Evolutionary conservation across 2,888 invertebrate species (phyloP), one percentile per base, ranked within the genome.

Genomic region (Galeruca laticollis): DNA sequence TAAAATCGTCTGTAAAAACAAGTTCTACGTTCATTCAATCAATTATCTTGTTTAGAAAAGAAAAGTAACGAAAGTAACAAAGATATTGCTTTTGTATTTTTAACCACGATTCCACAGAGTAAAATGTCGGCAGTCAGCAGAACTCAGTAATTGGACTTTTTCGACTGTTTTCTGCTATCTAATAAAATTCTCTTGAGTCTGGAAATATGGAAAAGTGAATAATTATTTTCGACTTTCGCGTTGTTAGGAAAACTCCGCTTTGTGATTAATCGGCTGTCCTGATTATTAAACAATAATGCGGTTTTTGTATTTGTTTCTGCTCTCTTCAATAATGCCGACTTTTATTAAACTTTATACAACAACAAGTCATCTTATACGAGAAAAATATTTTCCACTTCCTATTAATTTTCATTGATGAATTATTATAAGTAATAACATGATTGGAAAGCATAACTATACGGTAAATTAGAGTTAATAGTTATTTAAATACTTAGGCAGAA

Each of bases 41-140:
- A 65, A 65, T 65, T 65, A 59, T 57, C 54, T 26, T 52, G 9
- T 9, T 13, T 2, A 15, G 43, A 49, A 47, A 43, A 20, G 57
- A 65, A 59, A 49, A 65, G 31, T 49, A 65, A 59, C 21, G 49
- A 37, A 51, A 66, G 59, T 66, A 37, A 54, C 51, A 59, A 35
- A 57, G 59, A 49, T 35, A 35, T 66, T 59, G 65, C 59, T 66
- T n/a, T 51, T 59, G 51, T 66, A 59, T 66, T 66, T 66, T 66
- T 59, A 59, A 66, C 35, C 49, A 21, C 21, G 65, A 66, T 59
- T 66, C 51, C 51, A 35, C 37, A n/a, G 51, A 51, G 66, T 57
- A 57, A 65, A 65, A 65, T 65, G 65, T 65, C 51, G 49, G 59
- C 59, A 66, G 66, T 66, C 66, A 66, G 66, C 66, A 60, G 59